Evolutionary conservation across 92 coral and sea anemone species (phyloP), one percentile per base, ranked within the genome.

Genomic region (Zoanthus sociatus): DNA sequence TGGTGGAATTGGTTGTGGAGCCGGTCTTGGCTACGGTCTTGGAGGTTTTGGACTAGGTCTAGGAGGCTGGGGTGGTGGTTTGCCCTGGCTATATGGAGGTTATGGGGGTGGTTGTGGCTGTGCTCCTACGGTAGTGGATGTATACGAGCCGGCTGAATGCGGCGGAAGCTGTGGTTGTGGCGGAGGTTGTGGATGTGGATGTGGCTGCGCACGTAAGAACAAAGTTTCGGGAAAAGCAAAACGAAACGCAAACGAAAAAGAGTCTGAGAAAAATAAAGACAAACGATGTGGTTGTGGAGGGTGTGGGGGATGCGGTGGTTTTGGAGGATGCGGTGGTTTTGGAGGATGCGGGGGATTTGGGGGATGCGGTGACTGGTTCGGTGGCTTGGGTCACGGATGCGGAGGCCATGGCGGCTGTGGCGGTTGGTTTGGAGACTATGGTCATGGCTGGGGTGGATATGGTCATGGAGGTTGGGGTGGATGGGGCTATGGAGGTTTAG

Each of bases 1-100:
- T 26, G 95, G 95, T 16, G 98, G 95, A 45, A 84, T 53, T 16
- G 95, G 93, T 9, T 86, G 77, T 77, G 94, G 92, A 17, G 58
- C 50, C n/a, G 92, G 94, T 16, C 86, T 74, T n/a, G 96, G 96
- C 2, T 91, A 71, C 69, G 95, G 94, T 12, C 64, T 78, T 13
- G 86, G 85, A 16, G 86, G 95, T 58, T 71, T 79, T 60, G 79
- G 87, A 33, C 56, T 86, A n/a, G 83, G 78, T 18, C 77, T 78
- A 33, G 83, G 71, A 64, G 92, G 92, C 72, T 30, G 68, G 56
- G 89, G 92, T 31, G 50, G 61, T 55, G 77, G 78, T 31, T 51
- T 79, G 16, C 78, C 88, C 44, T 91, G 92, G 85, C 30, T 78
- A 74, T 71, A 50, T 48, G 87, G 77, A 55, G 78, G 74, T 4